These are phyloP conservation scores for Eulemur rufifrons DNA, from an alignment of 2,113 vertebrate species.

Conservation along the genomic window DNA sequence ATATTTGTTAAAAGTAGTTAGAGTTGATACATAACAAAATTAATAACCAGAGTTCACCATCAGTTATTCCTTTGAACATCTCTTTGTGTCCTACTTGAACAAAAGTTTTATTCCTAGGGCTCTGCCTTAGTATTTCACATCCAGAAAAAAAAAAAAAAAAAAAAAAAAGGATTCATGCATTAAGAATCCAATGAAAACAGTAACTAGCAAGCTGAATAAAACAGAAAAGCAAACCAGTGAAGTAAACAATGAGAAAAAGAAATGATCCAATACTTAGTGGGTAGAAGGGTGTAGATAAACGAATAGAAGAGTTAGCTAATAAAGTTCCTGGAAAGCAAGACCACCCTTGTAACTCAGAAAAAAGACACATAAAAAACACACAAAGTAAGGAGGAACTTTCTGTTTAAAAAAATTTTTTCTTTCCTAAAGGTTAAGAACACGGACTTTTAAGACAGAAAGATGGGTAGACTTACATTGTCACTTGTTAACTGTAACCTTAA, in stretches of 20 bases:
- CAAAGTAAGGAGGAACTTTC: not conserved
- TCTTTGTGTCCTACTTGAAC: not conserved
- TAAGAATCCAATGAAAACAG: not conserved
- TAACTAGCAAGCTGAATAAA: not conserved
- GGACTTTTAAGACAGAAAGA: not conserved
- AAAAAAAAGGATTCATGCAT: not conserved
- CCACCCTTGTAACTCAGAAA: not conserved
- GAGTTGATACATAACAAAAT: not conserved
- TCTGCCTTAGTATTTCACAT: not conserved
- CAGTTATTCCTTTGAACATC: not conserved
- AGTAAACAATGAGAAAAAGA: not conserved
- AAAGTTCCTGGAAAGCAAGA: not conserved
- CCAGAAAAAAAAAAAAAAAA: not conserved
- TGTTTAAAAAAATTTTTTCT: not conserved
- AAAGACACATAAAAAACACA: not conserved
- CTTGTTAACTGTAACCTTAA: not conserved
- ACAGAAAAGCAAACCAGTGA: not conserved
- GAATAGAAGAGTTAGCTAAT: not conserved
- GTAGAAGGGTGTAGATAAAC: not conserved
- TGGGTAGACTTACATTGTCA: not conserved
- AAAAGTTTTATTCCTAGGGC: not conserved
- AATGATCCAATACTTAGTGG: not conserved
- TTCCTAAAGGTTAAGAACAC: not conserved
- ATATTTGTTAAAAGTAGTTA: not conserved
- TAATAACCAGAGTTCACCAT: not conserved